A percentile compares a stretch with the other conserved stretches of the same genome.
Conservation (phyloP, 2,113 vertebrate genomes). For the Alligator mississippiensis region DNA sequence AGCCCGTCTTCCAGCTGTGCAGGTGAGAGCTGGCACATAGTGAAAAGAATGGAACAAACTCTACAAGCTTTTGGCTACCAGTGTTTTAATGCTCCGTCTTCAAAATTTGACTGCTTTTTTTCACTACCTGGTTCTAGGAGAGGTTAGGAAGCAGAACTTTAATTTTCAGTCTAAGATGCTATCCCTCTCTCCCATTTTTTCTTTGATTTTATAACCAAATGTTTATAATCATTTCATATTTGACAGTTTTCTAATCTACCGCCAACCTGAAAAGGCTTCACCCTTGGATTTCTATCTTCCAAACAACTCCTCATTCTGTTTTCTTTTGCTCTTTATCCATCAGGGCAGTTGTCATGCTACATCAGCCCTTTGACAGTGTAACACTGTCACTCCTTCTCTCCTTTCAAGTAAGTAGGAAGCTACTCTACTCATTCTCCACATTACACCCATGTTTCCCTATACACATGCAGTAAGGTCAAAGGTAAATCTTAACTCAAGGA, state of each 20-base stretch:
- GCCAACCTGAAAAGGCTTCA: not conserved
- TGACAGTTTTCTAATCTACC: not conserved
- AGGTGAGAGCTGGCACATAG: slow-evolving; percentile 12
- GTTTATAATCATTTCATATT: slow-evolving; percentile 18
- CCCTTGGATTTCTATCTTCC: slow-evolving; percentile 23
- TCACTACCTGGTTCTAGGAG: not conserved
- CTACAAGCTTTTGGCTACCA: not conserved
- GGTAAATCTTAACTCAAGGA: slow-evolving; percentile 63
- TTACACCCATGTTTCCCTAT: slow-evolving; percentile 27
- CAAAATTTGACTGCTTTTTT: not conserved
- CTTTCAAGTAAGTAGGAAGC: slow-evolving; percentile 46
- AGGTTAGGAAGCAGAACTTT: not conserved
- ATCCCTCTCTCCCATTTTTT: not conserved
- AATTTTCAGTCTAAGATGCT: not conserved
- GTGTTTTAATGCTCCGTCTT: not conserved
- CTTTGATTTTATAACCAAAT: not conserved
- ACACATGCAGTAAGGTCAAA: slow-evolving; percentile 48
- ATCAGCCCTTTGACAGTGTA: not conserved
- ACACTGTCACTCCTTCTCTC: not conserved
- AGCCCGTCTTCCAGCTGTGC: not conserved
- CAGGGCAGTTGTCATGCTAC: not conserved
- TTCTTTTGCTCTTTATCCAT: not conserved
- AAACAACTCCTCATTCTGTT: slow-evolving; percentile 14
- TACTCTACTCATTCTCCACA: slow-evolving; percentile 57
- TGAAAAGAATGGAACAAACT: slow-evolving; percentile 9